These are phyloP conservation scores for Pentalonia nigronervosa DNA, from an alignment of 1,140 invertebrate genomes.

Conservation along the genomic window DNA sequence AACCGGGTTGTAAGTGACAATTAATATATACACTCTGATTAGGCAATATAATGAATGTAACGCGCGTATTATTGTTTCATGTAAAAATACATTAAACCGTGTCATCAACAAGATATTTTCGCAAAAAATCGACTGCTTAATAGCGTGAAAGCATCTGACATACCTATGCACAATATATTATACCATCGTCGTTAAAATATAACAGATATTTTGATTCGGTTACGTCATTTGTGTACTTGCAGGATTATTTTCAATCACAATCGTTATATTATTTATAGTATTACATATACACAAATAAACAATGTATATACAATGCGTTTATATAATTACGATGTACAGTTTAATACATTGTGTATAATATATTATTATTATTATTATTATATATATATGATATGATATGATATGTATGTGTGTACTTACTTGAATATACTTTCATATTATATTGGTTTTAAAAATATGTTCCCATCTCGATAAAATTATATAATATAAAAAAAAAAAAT, in stretches of 20 bases:
- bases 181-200: background rate
- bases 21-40: background rate
- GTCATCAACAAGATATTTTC: background rate
- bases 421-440: background rate
- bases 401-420: background rate
- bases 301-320: background rate
- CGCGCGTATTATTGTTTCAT: background rate
- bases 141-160: background rate
- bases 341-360: too few relatives aligned
- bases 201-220: background rate
- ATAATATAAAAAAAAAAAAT: background rate
- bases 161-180: background rate
- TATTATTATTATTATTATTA: too few relatives aligned
- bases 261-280: background rate
- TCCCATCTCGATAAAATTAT: background rate
- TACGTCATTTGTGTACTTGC: background rate
- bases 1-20: too few relatives aligned
- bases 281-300: background rate
- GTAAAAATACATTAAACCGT: constrained; percentile 3
- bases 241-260: background rate
- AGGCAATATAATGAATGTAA: background rate
- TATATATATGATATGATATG: background rate
- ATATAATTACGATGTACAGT: background rate
- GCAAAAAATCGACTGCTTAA: background rate
- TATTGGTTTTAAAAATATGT: background rate